Conservation (phyloP, 2,797 vertebrate species). For the Gila robusta region DNA sequence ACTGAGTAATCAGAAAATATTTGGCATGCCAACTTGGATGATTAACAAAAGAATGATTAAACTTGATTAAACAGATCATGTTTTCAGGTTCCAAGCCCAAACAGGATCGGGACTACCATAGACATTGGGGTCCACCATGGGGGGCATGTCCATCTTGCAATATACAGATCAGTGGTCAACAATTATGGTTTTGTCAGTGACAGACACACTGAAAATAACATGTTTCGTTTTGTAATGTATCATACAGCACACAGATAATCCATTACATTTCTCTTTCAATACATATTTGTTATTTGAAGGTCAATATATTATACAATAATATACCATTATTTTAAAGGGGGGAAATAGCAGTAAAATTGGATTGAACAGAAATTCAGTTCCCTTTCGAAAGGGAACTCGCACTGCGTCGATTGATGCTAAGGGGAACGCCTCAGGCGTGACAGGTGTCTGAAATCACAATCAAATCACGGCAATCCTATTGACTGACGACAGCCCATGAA, state of each 20-base stretch:
- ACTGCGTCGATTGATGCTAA: too few relatives aligned
- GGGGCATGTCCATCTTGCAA: not conserved
- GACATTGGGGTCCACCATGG: not conserved
- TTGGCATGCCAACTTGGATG: not conserved
- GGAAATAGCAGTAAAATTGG: too few relatives aligned
- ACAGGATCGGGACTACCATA: not conserved
- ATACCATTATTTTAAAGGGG: not conserved
- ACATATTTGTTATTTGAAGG: not conserved
- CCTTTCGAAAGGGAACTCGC: too few relatives aligned
- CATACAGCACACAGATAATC: not conserved
- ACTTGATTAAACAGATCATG: conserved; percentile 11
- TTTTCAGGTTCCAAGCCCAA: not conserved
- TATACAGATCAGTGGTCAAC: not conserved
- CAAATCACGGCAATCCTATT: too few relatives aligned
- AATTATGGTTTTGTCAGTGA: not conserved
- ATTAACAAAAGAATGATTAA: not conserved
- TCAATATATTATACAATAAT: not conserved
- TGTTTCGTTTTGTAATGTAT: not conserved
- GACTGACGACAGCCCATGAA: too few relatives aligned
- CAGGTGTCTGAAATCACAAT: too few relatives aligned
- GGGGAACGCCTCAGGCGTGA: too few relatives aligned
- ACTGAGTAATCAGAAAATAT: not conserved
- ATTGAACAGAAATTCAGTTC: too few relatives aligned
- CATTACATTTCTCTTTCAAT: not conserved
- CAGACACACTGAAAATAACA: not conserved